These are phyloP conservation scores for Galaxea fascicularis DNA, from an alignment of 92 coral and sea anemone species.

Conservation along the genomic window DNA sequence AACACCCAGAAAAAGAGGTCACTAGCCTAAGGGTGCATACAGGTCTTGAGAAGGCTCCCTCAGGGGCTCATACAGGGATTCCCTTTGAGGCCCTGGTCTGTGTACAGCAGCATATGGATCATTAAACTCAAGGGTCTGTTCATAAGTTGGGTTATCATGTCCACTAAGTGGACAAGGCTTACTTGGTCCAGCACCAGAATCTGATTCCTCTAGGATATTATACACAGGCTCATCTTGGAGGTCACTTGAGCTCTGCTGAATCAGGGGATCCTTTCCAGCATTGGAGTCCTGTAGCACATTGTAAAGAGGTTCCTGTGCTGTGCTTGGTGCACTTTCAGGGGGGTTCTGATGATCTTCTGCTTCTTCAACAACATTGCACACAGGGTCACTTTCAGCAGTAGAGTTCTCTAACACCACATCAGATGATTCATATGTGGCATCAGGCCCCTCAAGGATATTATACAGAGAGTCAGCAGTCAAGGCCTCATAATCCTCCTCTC, in stretches of 20 bases:
- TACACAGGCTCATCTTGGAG: slow-evolving; percentile 25
- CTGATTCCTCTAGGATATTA: slow-evolving; percentile 49
- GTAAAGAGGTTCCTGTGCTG: slow-evolving; percentile 50
- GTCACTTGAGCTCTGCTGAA: neutral
- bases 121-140: slow-evolving; percentile 45
- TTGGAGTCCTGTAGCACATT: slow-evolving; percentile 48
- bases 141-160: slow-evolving; percentile 56
- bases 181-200: slow-evolving; percentile 22
- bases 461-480: slow-evolving; percentile 36
- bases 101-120: slow-evolving; percentile 13
- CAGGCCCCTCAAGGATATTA: slow-evolving; percentile 38
- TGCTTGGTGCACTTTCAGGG: neutral
- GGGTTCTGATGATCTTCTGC: neutral
- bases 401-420: neutral
- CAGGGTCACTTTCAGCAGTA: neutral
- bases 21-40: neutral
- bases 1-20: neutral
- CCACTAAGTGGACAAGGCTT: slow-evolving; percentile 7
- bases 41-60: neutral
- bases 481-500: neutral
- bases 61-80: slow-evolving; percentile 53
- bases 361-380: neutral
- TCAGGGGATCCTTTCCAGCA: slow-evolving; percentile 11
- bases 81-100: slow-evolving; percentile 18
- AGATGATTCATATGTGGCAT: neutral